Percentiles rank a stretch among this genome's conserved stretches.
Conservation (phyloP, 2,113 vertebrate species). For the Carassius auratus region DNA sequence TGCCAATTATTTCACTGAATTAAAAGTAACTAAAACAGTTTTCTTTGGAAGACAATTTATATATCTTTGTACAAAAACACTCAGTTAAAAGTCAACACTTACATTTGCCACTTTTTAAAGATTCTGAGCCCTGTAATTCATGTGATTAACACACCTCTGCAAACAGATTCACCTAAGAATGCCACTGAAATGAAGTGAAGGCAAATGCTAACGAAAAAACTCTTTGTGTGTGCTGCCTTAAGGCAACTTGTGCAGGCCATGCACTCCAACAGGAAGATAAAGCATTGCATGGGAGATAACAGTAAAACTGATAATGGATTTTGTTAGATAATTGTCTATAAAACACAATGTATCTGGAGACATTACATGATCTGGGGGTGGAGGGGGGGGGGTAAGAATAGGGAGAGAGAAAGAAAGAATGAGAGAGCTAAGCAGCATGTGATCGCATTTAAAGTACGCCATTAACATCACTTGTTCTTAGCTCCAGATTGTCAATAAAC, state of each 20-base stretch:
- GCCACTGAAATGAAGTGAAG: conserved; percentile 3
- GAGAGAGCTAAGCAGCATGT: conserved; percentile 46
- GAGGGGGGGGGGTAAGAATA: conserved; percentile 54
- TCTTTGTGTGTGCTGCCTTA: conserved; percentile 19
- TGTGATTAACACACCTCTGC: neutral
- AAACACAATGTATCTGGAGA: conserved; percentile 74
- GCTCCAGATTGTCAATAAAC: conserved; percentile 72
- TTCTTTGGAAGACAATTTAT: neutral
- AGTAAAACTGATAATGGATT: conserved; percentile 78
- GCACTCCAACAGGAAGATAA: conserved; percentile 70
- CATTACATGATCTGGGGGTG: conserved; percentile 74
- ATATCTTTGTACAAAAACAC: neutral
- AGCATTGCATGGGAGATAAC: conserved; percentile 76
- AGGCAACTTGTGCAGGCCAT: conserved; percentile 46
- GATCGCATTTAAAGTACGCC: conserved; percentile 71
- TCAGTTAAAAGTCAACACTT: neutral
- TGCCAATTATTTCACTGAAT: neutral
- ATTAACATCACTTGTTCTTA: conserved; percentile 72
- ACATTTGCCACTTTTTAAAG: neutral
- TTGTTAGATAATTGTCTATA: conserved; percentile 78
- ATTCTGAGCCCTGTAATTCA: too few species aligned
- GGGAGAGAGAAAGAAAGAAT: conserved; percentile 15
- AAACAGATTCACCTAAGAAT: neutral
- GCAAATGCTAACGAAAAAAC: neutral
- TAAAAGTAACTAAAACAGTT: neutral